These are phyloP conservation scores for Stenurella melanura DNA, from an alignment of 2,888 invertebrate species.

Conservation along the genomic window DNA sequence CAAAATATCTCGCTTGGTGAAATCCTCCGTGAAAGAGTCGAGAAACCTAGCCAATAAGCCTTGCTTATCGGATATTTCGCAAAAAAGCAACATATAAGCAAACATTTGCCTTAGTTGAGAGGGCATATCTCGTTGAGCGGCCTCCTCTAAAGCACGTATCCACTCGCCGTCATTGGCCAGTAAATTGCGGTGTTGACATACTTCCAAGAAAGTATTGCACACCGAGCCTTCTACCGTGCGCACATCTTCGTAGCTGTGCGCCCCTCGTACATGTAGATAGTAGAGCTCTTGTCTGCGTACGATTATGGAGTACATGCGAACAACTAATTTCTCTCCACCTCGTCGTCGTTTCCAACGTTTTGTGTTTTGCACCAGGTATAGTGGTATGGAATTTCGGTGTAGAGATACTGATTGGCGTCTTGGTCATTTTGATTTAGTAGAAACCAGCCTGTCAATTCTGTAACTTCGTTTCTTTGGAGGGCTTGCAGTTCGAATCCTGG, in stretches of 20 bases:
- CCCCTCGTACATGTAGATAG: conserved; percentile 21
- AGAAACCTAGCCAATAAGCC: background rate
- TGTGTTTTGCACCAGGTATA: background rate
- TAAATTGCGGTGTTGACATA: conserved; percentile 2
- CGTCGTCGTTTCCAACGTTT: conserved; percentile 9
- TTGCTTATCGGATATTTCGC: background rate
- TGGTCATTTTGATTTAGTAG: background rate
- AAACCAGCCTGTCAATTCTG: conserved; percentile 11
- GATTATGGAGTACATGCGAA: conserved; percentile 18
- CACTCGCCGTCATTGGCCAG: conserved; percentile 18
- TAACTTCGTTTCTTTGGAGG: background rate
- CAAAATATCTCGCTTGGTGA: background rate
- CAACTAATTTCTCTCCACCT: background rate
- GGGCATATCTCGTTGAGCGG: background rate
- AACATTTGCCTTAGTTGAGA: background rate
- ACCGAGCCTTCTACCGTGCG: conserved; percentile 12
- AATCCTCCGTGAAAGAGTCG: background rate
- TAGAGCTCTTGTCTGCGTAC: conserved; percentile 7
- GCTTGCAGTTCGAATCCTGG: background rate
- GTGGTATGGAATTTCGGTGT: background rate
- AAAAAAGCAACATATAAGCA: no score
- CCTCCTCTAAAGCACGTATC: background rate
- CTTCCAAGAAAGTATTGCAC: background rate
- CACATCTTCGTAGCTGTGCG: conserved; percentile 4
- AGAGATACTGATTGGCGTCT: conserved; percentile 9